phyloP scores from a whole-genome alignment of 1,140 invertebrate species.

The Matsumurasca onukii region DNA sequence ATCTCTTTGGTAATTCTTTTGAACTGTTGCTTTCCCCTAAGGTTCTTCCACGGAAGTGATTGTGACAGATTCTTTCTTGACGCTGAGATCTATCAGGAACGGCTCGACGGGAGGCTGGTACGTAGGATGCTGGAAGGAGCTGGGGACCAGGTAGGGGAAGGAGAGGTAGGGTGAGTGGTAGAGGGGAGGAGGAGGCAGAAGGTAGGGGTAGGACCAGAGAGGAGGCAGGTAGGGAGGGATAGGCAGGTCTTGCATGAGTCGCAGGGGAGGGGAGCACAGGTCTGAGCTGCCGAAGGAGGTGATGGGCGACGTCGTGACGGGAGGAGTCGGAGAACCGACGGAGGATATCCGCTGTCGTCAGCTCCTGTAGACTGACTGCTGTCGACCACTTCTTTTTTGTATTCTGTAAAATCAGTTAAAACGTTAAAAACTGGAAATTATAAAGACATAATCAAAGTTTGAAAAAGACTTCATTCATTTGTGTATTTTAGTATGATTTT shows the following conservation, averaged over 20 bases:
- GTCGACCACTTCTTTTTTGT: background rate
- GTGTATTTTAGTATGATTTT: too few relatives aligned
- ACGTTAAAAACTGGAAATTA: background rate
- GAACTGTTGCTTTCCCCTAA: too few relatives aligned
- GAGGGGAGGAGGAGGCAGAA: constrained; percentile 15
- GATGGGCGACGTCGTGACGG: background rate
- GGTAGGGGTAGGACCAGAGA: constrained; percentile 22
- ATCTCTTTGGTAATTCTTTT: too few relatives aligned
- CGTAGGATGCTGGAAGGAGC: background rate
- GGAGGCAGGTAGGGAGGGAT: background rate
- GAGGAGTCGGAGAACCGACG: constrained; percentile 16
- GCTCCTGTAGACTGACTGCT: background rate
- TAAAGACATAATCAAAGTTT: too few relatives aligned
- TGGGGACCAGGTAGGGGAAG: background rate
- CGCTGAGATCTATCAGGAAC: constrained; percentile 15
- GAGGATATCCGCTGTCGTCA: constrained; percentile 17
- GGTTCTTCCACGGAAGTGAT: too few relatives aligned
- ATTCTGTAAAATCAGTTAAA: background rate
- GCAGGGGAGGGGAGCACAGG: background rate
- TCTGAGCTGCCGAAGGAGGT: background rate
- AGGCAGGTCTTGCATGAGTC: background rate
- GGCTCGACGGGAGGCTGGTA: background rate
- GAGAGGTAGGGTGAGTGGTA: background rate
- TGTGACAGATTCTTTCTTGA: constrained; percentile 2
- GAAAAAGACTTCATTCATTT: too few relatives aligned